These are phyloP conservation scores for Perdita meconis DNA, from an alignment of 2,888 invertebrate species.

Conservation along the genomic window DNA sequence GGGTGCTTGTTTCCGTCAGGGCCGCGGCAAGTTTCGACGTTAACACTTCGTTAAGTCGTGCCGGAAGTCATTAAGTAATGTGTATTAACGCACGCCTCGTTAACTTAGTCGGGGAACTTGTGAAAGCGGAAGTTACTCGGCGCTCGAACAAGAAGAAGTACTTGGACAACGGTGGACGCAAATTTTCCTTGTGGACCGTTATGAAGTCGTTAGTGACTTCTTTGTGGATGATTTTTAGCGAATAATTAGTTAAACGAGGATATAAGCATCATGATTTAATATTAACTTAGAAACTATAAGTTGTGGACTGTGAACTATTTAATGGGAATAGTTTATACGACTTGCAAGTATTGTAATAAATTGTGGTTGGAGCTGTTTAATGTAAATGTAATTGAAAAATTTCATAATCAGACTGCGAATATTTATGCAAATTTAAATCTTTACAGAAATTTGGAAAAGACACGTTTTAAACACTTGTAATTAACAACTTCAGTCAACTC, in stretches of 20 bases:
- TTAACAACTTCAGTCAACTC: too few species aligned
- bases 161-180: conserved; percentile 1
- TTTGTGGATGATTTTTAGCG: background rate
- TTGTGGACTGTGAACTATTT: background rate
- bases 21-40: conserved; percentile 45
- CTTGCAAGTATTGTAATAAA: too few species aligned
- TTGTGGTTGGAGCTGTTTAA: too few species aligned
- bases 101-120: conserved; percentile 41
- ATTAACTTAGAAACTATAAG: background rate
- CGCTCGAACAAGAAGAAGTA: background rate
- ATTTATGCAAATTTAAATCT: too few species aligned
- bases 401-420: too few species aligned
- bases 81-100: conserved; percentile 45
- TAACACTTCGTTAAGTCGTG: conserved; percentile 45
- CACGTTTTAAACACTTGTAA: too few species aligned
- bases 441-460: too few species aligned
- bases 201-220: background rate
- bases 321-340: too few species aligned
- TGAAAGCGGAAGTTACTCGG: conserved; percentile 35
- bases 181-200: background rate
- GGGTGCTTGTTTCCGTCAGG: conserved; percentile 34
- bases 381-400: too few species aligned
- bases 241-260: background rate
- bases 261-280: too few species aligned
- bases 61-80: conserved; percentile 57